Base-by-base conservation (phyloP, 1,140 invertebrate genomes). In the Schlechtendalia chinensis region DNA sequence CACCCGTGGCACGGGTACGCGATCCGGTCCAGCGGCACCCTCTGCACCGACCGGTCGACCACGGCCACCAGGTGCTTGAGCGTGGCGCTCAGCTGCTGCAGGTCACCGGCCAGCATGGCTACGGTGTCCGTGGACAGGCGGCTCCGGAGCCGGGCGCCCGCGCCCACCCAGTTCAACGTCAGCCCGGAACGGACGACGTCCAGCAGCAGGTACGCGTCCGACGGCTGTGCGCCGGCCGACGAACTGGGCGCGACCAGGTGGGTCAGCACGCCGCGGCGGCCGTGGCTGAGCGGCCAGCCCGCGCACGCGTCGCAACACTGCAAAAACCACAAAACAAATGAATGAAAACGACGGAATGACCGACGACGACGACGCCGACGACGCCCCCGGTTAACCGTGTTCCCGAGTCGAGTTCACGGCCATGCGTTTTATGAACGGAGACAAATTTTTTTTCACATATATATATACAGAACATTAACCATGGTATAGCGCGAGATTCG, bases 1-100 rank as follows among this genome's bases (percentile, higher is more conserved):
- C 75, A 79, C 24, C 75, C 75, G 14, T 47, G 19, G 17, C 75
- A 79, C 5, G 75, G 75, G 58, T 79, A 79, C 75, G 32, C 14
- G 59, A 79, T 79, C 10, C 75, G 58, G 24, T 79, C 75, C n/a
- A 79, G 58, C 4, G 75, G 75, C 16, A 79, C 75, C 5, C 75
- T 59, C 6, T 79, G 75, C 4, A 79, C 75, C 58, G 75, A 79
- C 10, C 75, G 59, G 58, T 79, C 75, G 58, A 79, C 75, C 75
- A 79, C 75, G 10, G 75, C 75, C 14, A 79, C 75, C 58, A 79
- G 5, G 24, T 79, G 75, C 22, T 79, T 79, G 58, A 79, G 58
- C 22, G 75, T 79, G 39, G 75, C 39, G 75, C 75, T 63, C 39
- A 79, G 24, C 8, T 79, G 75, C 19, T 61, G 54, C 75, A 79